These are phyloP conservation scores for Nematostella vectensis DNA, from an alignment of 92 coral and sea anemone species.

Conservation along the genomic window DNA sequence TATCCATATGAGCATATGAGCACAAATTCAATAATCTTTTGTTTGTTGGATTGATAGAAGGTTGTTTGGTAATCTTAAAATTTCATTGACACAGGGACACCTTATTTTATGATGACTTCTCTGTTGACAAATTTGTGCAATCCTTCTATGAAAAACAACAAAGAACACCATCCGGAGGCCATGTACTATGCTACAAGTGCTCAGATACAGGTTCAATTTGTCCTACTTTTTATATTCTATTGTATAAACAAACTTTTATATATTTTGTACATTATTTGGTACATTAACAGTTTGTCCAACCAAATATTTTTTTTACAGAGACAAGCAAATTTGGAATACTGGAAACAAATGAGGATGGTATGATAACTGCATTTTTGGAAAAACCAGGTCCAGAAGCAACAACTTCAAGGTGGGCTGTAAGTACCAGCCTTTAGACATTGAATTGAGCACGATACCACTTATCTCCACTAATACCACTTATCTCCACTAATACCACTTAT, in stretches of 20 bases:
- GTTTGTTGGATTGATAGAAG: no score
- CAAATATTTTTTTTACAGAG: conserved; percentile 19
- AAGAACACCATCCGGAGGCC: conserved; percentile 15
- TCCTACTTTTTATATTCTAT: no score
- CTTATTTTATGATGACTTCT: conserved; percentile 42
- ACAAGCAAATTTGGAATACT: conserved; percentile 48
- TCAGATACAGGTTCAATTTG: conserved; percentile 29
- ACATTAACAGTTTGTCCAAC: no score
- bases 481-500: no score
- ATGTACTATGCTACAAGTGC: conserved; percentile 42
- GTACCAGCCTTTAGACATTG: conserved; percentile 8
- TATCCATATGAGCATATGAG: no score
- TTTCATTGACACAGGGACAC: conserved; percentile 30
- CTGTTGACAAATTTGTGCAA: conserved; percentile 15
- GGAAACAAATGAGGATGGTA: conserved; percentile 30
- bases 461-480: no score
- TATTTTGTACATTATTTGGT: background rate
- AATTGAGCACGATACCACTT: no score
- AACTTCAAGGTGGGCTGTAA: conserved; percentile 62
- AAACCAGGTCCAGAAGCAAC: conserved; percentile 42
- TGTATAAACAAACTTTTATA: no score
- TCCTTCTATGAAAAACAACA: conserved; percentile 18
- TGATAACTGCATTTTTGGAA: conserved; percentile 45
- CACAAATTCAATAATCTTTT: no score
- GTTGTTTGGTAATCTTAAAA: no score